Evolutionary conservation across 2,113 vertebrate genomes (phyloP), one percentile per base, ranked within the genome.

Genomic region (Zosterops hypoxanthus): DNA sequence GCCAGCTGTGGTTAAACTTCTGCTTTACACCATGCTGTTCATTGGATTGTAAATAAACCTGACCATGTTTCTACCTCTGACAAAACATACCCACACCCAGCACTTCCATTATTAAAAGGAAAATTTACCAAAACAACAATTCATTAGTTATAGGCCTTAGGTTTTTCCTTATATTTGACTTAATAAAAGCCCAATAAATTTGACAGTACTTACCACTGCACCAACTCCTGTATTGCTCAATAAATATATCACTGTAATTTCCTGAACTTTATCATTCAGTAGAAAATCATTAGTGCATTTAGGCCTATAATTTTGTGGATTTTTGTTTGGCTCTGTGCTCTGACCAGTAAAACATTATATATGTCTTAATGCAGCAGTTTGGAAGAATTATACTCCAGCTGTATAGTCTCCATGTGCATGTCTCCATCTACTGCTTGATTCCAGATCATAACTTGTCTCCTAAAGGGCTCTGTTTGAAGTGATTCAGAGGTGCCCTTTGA

Each of bases 51-150:
- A 88, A 91, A 90, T 86, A 93, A 91, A 59, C 31, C 44, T 82
- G 79, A 75, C 59, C 52, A 14, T 1, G 5, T 53, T 86, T 57
- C 53, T 50, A 46, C 33, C 36, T 42, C 34, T 8, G 41, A 42
- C 26, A 60, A 76, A 87, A 29, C 13, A 18, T 6, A 52, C 11
- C 16, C 24, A 22, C 5, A 16, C 4, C 8, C 21, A 50, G 20
- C 19, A 29, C 18, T 81, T 70, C 42, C 55, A 31, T 59, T 89
- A 71, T 52, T 78, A 81, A 63, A 85, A 87, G 42, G 57, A 73
- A 73, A 79, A 77, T 89, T 89, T 89, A 89, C 86, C 49, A 76
- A 89, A 87, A 44, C 46, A 80, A 28, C 61, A 88, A 49, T 11
- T 29, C 29, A 36, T 88, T 82, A 59, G 41, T 85, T 86, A 59